Conservation (phyloP, 2,113 vertebrate genomes). For the Xenopus borealis region DNA sequence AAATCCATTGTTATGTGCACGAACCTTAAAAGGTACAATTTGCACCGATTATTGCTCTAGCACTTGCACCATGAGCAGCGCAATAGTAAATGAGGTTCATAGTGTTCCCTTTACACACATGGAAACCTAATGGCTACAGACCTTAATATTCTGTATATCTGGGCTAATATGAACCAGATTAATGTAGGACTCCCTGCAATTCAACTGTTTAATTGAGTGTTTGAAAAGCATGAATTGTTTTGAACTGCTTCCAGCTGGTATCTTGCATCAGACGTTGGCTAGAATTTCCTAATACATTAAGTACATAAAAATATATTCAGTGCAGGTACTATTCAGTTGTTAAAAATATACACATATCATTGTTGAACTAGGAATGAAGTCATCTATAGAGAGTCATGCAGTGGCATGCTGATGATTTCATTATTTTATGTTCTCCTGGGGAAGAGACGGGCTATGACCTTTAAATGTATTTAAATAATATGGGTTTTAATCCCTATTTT, state of each 20-base stretch:
- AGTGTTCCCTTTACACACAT: too few species aligned
- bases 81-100: too few species aligned
- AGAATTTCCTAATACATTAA: not conserved
- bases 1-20: too few species aligned
- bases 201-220: too few species aligned
- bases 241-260: not conserved
- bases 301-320: constrained; percentile 4
- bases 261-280: not conserved
- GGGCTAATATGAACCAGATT: not conserved
- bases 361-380: not conserved
- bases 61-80: too few species aligned
- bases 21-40: too few species aligned
- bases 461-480: not conserved
- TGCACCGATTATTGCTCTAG: too few species aligned
- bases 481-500: not conserved
- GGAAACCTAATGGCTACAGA: too few species aligned
- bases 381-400: constrained; percentile 5
- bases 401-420: constrained; percentile 2
- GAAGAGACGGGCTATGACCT: not conserved
- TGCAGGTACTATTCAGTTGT: not conserved
- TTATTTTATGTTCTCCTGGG: not conserved
- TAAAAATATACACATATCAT: constrained; percentile 6
- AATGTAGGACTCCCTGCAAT: not conserved
- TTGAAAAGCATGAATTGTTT: not conserved
- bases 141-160: too few species aligned